Conservation (phyloP, 2,113 vertebrate species). For the Ptychochromis oligacanthus region DNA sequence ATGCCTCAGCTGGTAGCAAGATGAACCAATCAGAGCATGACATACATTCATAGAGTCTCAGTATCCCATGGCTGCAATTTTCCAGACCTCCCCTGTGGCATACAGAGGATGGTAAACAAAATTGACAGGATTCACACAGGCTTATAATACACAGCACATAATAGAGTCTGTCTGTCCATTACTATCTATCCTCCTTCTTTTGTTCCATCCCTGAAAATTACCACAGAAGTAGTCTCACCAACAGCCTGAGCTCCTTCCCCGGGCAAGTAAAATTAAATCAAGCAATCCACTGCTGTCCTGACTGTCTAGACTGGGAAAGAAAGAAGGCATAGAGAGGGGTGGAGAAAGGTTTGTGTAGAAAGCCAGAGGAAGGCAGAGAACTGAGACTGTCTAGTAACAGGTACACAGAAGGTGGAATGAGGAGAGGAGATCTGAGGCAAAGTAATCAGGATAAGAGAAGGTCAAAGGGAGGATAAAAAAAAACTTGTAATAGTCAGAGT, state of each 20-base stretch:
- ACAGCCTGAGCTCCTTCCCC: background rate
- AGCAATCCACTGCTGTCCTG: constrained; percentile 8
- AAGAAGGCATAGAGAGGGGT: background rate
- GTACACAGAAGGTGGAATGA: constrained; percentile 24
- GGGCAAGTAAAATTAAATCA: constrained; percentile 46
- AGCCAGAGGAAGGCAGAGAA: background rate
- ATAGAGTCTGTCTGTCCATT: background rate
- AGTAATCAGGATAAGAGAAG: background rate
- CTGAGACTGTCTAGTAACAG: constrained; percentile 33
- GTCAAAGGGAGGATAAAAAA: constrained; percentile 26
- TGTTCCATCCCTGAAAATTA: background rate
- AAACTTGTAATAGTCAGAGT: constrained; percentile 33
- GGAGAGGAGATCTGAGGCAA: background rate
- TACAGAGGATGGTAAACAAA: constrained; percentile 47
- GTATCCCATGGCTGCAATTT: constrained; percentile 66
- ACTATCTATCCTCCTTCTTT: background rate
- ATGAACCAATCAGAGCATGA: constrained; percentile 63
- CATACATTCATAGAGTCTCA: constrained; percentile 31
- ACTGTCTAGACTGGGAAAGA: constrained; percentile 42
- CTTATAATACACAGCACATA: background rate
- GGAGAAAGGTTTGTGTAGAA: constrained; percentile 1
- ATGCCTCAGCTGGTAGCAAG: constrained; percentile 23
- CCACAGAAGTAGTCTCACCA: background rate
- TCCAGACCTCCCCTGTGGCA: constrained; percentile 32
- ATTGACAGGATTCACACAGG: constrained; percentile 26